Evolutionary conservation across 1,140 invertebrate species (phyloP), one percentile per base, ranked within the genome.

Genomic region (Drosophila sechellia): DNA sequence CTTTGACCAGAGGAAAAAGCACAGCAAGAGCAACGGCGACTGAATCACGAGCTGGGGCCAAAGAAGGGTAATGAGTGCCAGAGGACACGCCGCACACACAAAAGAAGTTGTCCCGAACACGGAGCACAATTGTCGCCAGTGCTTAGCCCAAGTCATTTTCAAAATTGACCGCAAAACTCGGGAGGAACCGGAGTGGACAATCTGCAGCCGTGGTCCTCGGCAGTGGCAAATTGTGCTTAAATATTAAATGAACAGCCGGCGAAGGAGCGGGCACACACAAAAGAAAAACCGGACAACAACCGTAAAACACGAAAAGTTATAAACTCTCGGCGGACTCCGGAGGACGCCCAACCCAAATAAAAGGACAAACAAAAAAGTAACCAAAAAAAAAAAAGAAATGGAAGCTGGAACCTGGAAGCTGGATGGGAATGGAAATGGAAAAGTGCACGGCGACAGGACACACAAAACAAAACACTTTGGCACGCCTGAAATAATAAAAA

Each of bases 401-500:
- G 6, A 42, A 10, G 13, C 11, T 5, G 6, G 1, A 42, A 15
- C 13, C 11, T 5, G 48, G 48, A 3, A 34, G 34, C 12, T 10
- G 43, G 54, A 31, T 43, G 61, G 61, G 34, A 65, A 66, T 66
- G 64, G 52, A 70, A 65, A 66, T 66, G 64, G 52, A 70, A 73
- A 39, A 64, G 55, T 60, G 60, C 55, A 60, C 60, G 56, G 55
- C 60, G 25, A 55, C 11, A 39, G 43, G 55, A 57, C 52, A 45
- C 63, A 72, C 70, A 81, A 76, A 86, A 76, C 79, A 78, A 89
- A 90, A 89, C 77, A 89, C 85, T 84, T 89, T 86, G 81, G 79
- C 77, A 89, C 84, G 84, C 80, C 80, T 89, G 84, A 89, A 89
- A 89, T 89, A 89, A 89, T 89, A 89, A 89, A 89, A 89, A 84